phyloP scores from a whole-genome alignment of 2,888 invertebrate species.

The Acronicta leporina region DNA sequence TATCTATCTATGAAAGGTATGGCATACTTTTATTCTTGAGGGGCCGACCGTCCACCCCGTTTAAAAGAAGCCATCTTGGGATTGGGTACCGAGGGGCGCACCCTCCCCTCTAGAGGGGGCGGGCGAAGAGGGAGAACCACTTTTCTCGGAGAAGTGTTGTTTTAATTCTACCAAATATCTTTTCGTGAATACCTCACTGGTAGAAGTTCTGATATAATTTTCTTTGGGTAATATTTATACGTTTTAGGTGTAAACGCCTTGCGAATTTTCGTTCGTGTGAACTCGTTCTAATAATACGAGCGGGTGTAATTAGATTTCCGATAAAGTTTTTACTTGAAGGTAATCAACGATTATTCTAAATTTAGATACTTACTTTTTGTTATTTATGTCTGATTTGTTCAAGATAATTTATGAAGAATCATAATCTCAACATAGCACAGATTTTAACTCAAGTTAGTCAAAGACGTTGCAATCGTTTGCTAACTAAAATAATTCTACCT shows the following conservation, averaged over 20 bases:
- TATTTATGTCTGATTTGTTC: background rate
- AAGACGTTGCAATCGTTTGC: too few species aligned
- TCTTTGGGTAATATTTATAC: constrained; percentile 82
- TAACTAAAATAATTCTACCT: too few species aligned
- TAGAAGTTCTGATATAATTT: constrained; percentile 87
- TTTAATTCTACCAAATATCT: constrained; percentile 89
- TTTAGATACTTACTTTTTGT: background rate
- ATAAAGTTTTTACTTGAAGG: constrained; percentile 21
- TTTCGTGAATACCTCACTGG: constrained; percentile 86
- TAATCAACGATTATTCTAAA: background rate
- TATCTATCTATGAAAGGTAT: constrained; percentile 80
- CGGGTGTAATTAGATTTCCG: constrained; percentile 55
- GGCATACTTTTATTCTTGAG: constrained; percentile 87
- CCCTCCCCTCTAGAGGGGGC: constrained; percentile 63
- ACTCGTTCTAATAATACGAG: constrained; percentile 59
- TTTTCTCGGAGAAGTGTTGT: constrained; percentile 88
- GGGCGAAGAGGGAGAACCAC: constrained; percentile 75
- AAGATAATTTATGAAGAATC: background rate
- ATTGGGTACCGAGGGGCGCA: constrained; percentile 73
- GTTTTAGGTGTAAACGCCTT: constrained; percentile 78
- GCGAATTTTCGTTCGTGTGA: constrained; percentile 54
- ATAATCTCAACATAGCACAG: background rate
- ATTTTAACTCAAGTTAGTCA: too few species aligned
- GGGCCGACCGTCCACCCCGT: constrained; percentile 86
- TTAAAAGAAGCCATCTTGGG: constrained; percentile 89